Base-by-base conservation (phyloP, 2,888 invertebrate genomes). In the Apamea monoglypha region DNA sequence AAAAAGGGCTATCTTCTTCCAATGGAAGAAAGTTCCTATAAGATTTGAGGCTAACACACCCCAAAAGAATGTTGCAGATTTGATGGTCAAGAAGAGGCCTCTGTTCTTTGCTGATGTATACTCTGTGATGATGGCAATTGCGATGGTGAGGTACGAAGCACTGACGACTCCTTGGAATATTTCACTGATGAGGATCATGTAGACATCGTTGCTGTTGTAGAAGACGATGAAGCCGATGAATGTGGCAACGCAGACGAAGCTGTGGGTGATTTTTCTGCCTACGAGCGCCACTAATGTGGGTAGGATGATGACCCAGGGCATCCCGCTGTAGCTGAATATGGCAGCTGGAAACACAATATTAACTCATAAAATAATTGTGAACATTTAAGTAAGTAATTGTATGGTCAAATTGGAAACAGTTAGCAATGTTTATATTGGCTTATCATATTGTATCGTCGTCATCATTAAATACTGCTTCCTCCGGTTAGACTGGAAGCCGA, bases 21-120 rank as follows among this genome's bases (percentile, higher is more conserved):
- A 93, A 71, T 91, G 87, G 12, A 85, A 90, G 61, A 90, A 93
- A 4, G 92, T 91, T 5, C 92, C 92, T 2, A 92, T 81, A 0
- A 85, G 47, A 78, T 93, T 92, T 2, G 93, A 75, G 6, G 79
- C 74, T 78, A 86, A 50, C 12, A 86, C 21, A 1, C 86, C 86
- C 86, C 84, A 86, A 21, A 72, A 80, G 4, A 84, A 86, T 10
- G 89, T 82, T 5, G 91, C 91, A 6, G 87, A 83, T 83, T 91
- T 90, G 10, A 90, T 76, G 7, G 91, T 86, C 32, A 91, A 67
- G 47, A 90, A 90, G 12, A 90, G 40, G 6, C 91, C 91, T 68
- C 91, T 80, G 40, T 86, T 74, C 61, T 81, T 76, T 4, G 84
- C 8, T 29, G 86, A 86, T 32, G 77, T 80, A 36, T 80, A 86